Base-by-base conservation (phyloP, 2,888 invertebrate genomes). In the Leucophenga maculata region DNA sequence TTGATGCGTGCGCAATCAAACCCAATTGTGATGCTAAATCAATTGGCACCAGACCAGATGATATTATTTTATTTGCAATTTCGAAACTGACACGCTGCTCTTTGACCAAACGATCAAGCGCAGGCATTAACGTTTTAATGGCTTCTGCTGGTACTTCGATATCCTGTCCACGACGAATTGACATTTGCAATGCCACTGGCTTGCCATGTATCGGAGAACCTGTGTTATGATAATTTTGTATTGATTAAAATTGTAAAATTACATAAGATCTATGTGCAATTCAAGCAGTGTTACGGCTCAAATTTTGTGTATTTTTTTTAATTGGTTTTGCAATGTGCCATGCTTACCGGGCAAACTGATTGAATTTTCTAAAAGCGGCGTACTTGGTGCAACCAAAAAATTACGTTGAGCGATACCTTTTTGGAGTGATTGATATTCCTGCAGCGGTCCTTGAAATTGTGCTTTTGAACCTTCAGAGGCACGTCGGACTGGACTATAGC, bases 401-500 rank as follows among this genome's bases (percentile, higher is more conserved):
- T 89, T 86, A 75, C 87, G 85, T 79, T 88, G 88, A 75, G 87
- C 86, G 72, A 88, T 85, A 80, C 86, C 87, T 86, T 92, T 92
- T 88, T 93, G 94, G 65, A 95, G 88, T 80, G 93, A 92, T 81
- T 94, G 94, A 84, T 93, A 94, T 86, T 95, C 94, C 84, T 94
- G 93, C 77, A 94, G 92, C 44, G 94, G 91, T 48, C 92, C 91
- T 82, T 90, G 92, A 87, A 90, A 91, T 85, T 89, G 92, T 67
- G 88, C 90, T 74, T 88, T 90, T 13, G 90, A 90, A 55, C 90
- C 89, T 73, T 97, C 97, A 72, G 94, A 95, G 9, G 97, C 96
- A 75, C 97, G 91, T 1, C 98, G 91, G 14, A 97, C 97, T 0
- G 97, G 97, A 74, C 97, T 97, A 87, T 95, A 97, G 20, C 97